Evolutionary conservation across 2,113 vertebrate genomes (phyloP).

Genomic region (Paratilapia polleni): DNA sequence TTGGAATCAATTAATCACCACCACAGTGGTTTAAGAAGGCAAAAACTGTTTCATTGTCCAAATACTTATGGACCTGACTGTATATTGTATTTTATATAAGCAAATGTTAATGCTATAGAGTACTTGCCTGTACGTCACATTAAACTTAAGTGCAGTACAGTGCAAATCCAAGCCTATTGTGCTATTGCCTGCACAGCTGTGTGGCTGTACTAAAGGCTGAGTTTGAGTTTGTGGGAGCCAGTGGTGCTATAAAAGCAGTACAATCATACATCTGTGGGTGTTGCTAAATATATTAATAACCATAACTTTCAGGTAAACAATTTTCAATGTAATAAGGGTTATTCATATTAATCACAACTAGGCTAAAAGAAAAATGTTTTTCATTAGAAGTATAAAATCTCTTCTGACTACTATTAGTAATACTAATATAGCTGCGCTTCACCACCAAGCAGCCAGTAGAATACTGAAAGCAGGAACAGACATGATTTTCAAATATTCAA

Average conservation of each 20-base stretch:
- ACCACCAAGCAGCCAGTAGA: background rate
- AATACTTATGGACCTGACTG: background rate
- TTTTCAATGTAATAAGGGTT: background rate
- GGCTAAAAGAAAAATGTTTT: background rate
- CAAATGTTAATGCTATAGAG: background rate
- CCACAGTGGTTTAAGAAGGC: too few relatives aligned
- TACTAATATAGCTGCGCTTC: background rate
- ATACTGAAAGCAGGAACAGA: background rate
- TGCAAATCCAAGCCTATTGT: background rate
- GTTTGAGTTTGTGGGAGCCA: too few relatives aligned
- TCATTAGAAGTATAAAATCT: background rate
- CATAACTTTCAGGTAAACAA: too few relatives aligned
- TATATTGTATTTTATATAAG: background rate
- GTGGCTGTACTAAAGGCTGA: too few relatives aligned
- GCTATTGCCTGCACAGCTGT: too few relatives aligned
- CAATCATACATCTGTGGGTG: background rate
- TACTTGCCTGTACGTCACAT: background rate
- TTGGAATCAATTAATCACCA: too few relatives aligned
- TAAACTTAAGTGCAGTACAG: background rate
- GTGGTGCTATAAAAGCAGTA: background rate
- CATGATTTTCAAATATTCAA: background rate
- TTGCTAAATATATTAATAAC: background rate
- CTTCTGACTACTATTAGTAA: background rate
- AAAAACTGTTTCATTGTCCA: background rate
- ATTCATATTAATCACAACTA: background rate